Evolutionary conservation across 1,140 invertebrate genomes (phyloP).

Genomic region (Platyura marginata): DNA sequence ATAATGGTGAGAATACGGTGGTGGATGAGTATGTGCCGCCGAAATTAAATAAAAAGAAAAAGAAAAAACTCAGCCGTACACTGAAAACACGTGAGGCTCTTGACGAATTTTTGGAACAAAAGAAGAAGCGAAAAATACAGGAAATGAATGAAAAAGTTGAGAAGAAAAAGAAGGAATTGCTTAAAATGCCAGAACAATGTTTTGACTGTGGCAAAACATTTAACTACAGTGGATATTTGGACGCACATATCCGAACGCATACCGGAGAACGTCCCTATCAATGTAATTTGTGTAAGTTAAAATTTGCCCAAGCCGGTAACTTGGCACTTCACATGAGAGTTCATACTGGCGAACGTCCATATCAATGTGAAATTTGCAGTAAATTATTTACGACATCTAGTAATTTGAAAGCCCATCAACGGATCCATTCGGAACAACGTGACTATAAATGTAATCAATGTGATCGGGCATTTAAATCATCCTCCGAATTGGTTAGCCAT

Average conservation of each 20-base stretch:
- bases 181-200: background rate
- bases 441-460: constrained; percentile 11
- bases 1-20: too few species aligned
- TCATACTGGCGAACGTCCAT: constrained; percentile 36
- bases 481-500: constrained; percentile 5
- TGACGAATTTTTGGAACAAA: background rate
- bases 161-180: background rate
- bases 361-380: constrained; percentile 38
- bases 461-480: constrained; percentile 5
- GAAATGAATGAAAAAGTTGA: background rate
- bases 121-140: background rate
- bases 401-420: constrained; percentile 29
- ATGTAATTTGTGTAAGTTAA: constrained; percentile 48
- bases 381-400: constrained; percentile 30
- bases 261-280: constrained; percentile 35
- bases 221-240: background rate
- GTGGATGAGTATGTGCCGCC: too few species aligned
- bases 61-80: too few species aligned
- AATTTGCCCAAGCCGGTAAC: constrained; percentile 61
- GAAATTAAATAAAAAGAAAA: too few species aligned
- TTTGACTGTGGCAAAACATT: background rate
- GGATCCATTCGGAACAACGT: constrained; percentile 28
- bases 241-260: constrained; percentile 7
- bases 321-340: constrained; percentile 58
- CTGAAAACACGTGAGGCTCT: background rate